phyloP scores from a whole-genome alignment of 2,797 vertebrate genomes.

The Lithobates pipiens region DNA sequence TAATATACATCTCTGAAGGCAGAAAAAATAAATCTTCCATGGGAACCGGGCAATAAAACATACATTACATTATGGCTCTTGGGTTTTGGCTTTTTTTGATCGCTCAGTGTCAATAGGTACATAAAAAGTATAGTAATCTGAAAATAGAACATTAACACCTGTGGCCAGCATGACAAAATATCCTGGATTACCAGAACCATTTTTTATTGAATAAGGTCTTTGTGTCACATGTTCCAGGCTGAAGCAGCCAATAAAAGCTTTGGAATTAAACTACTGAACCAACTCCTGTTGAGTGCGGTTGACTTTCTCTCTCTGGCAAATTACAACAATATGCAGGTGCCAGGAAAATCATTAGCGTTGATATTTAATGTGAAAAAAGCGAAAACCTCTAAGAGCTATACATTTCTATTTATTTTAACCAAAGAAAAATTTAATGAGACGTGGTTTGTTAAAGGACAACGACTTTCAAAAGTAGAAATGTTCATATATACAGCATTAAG shows the following conservation, averaged over 20 bases:
- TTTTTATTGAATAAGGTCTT: constrained; percentile 54
- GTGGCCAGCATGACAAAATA: constrained; percentile 59
- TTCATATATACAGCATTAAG: constrained; percentile 12
- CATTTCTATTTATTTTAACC: constrained; percentile 28
- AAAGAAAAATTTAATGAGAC: constrained; percentile 14
- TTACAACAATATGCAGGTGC: constrained; percentile 59
- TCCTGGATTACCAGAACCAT: constrained; percentile 56
- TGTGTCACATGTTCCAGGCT: constrained; percentile 55
- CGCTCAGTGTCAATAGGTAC: constrained; percentile 32
- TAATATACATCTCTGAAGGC: not conserved
- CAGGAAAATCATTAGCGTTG: constrained; percentile 45
- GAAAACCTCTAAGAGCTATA: constrained; percentile 29
- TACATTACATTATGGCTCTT: constrained; percentile 47
- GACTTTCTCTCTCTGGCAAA: constrained; percentile 52
- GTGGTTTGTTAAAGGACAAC: constrained; percentile 15
- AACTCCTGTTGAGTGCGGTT: constrained; percentile 48
- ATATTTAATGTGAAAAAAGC: constrained; percentile 45
- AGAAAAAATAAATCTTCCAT: constrained; percentile 59
- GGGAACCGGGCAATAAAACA: constrained; percentile 44
- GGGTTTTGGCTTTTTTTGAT: constrained; percentile 45
- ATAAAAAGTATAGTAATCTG: constrained; percentile 63
- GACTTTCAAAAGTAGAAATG: constrained; percentile 15
- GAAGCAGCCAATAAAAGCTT: constrained; percentile 55
- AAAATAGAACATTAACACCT: constrained; percentile 57
- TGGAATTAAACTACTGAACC: constrained; percentile 53